Percentiles rank a stretch among this genome's conserved stretches.
phyloP scores from a whole-genome alignment of 2,113 vertebrate genomes.

The Entosphenus tridentatus region DNA sequence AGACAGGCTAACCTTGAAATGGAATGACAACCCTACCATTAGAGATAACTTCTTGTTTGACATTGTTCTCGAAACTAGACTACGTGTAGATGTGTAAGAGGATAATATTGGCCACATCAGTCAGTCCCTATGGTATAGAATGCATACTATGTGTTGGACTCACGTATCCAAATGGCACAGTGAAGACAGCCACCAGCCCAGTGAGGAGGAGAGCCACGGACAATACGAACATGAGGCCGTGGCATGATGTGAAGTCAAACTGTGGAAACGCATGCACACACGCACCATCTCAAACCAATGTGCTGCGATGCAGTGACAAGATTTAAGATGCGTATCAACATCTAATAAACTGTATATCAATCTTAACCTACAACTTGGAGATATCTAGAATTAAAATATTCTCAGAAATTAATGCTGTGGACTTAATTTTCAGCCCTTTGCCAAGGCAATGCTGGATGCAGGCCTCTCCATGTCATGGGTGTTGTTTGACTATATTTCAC shows the following conservation, averaged over 20 bases:
- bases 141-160: slow-evolving; percentile 16
- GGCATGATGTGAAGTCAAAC: slow-evolving; percentile 66
- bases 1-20: too few relatives aligned
- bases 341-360: neutral
- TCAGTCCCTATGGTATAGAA: too few relatives aligned
- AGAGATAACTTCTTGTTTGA: too few relatives aligned
- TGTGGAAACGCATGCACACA: slow-evolving; percentile 13
- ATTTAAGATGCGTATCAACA: neutral
- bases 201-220: slow-evolving; percentile 51
- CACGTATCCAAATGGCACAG: slow-evolving; percentile 54
- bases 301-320: neutral
- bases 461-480: too few relatives aligned
- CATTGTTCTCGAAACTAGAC: too few relatives aligned
- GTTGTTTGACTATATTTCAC: too few relatives aligned
- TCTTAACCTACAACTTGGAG: neutral
- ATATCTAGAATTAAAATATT: neutral
- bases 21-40: too few relatives aligned
- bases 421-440: too few relatives aligned
- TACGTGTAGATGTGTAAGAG: too few relatives aligned
- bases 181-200: slow-evolving; percentile 37
- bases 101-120: too few relatives aligned
- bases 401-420: neutral
- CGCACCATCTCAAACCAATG: neutral
- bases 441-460: too few relatives aligned
- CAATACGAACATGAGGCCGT: slow-evolving; percentile 44